These are phyloP conservation scores for human DNA, from an alignment of 2,113 vertebrate genomes.

Conservation along the genomic window GRCh38 chr4:48784001-48784500, in stretches of 20 bases:
- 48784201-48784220: conserved; percentile 15
- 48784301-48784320: not conserved
- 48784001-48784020: too few relatives aligned
- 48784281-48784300: conserved; percentile 5
- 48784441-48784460: not conserved
- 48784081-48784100: not conserved
- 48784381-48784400: not conserved
- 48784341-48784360: not conserved
- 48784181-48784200: conserved; percentile 8
- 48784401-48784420: not conserved
- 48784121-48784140: not conserved
- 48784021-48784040: too few relatives aligned
- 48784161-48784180: conserved; percentile 30
- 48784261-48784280: not conserved
- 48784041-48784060: too few relatives aligned
- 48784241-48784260: not conserved
- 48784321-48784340: not conserved
- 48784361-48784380: not conserved
- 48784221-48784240: not conserved
- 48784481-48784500: not conserved
- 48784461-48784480: not conserved
- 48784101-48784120: not conserved
- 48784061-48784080: too few relatives aligned
- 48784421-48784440: conserved; percentile 11
- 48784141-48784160: not conserved